Conservation (phyloP, 2,113 vertebrate genomes). For the Nyctibius bracteatus region DNA sequence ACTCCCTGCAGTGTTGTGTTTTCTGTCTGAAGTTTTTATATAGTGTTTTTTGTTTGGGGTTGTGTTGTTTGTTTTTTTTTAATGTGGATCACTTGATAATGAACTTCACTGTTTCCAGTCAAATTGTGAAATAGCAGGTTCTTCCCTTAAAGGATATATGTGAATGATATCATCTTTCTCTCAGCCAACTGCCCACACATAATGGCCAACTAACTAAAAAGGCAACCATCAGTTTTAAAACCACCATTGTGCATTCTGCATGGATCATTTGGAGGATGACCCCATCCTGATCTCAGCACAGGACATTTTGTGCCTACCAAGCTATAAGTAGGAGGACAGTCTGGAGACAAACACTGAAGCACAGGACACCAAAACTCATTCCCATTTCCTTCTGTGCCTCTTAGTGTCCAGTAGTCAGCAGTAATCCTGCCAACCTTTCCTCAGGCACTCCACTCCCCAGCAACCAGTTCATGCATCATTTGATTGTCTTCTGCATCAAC, state of each 20-base stretch:
- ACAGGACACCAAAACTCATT: not conserved
- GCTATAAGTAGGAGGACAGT: not conserved
- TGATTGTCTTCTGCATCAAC: not conserved
- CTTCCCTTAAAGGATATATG: not conserved
- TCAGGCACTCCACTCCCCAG: not conserved
- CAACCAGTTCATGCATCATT: not conserved
- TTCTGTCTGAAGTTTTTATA: not conserved
- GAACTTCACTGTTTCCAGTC: not conserved
- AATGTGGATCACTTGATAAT: not conserved
- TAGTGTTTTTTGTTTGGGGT: accelerated
- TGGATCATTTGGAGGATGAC: not conserved
- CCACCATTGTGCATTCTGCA: not conserved
- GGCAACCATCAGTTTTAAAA: not conserved
- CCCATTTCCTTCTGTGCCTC: not conserved
- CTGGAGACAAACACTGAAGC: not conserved
- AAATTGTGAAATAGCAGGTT: not conserved
- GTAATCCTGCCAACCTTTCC: not conserved
- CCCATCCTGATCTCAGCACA: not conserved
- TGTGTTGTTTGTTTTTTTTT: not conserved
- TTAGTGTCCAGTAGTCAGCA: not conserved
- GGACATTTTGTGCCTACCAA: not conserved
- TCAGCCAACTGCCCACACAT: not conserved
- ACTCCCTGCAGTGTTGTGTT: not conserved
- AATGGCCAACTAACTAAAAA: not conserved
- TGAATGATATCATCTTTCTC: not conserved